Evolutionary conservation across 2,113 vertebrate genomes (phyloP).

Genomic region (Anhinga rufa): DNA sequence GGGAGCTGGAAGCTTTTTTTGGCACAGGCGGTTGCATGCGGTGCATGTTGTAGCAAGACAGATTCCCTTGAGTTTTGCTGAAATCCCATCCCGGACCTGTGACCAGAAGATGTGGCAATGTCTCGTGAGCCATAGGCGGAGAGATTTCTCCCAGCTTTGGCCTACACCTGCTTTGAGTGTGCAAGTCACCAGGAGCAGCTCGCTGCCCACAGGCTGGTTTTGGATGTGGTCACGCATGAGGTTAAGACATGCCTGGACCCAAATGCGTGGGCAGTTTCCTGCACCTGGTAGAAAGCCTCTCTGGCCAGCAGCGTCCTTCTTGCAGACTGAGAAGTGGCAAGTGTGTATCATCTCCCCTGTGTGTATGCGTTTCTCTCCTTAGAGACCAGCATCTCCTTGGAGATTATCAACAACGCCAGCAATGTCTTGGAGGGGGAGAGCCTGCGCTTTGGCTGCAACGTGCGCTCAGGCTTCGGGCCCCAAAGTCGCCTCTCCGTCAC

Average conservation of each 20-base stretch:
- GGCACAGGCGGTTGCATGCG: neutral
- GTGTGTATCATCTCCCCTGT: slow-evolving; percentile 47
- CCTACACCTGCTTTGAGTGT: slow-evolving; percentile 8
- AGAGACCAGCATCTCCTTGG: slow-evolving; percentile 93
- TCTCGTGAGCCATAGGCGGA: neutral
- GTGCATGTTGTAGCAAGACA: neutral
- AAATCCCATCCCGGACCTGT: neutral
- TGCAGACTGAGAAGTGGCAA: neutral
- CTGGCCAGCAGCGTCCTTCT: slow-evolving; percentile 3
- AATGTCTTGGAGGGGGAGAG: slow-evolving; percentile 86
- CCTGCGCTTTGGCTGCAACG: slow-evolving; percentile 83
- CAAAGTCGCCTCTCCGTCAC: slow-evolving; percentile 81
- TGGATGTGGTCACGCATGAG: slow-evolving; percentile 33
- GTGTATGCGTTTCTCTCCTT: slow-evolving; percentile 55
- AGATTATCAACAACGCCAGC: slow-evolving; percentile 84
- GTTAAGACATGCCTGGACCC: slow-evolving; percentile 35
- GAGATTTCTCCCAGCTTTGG: slow-evolving; percentile 26
- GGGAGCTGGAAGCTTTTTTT: neutral
- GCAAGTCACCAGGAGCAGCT: slow-evolving; percentile 55
- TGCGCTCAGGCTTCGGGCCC: slow-evolving; percentile 69
- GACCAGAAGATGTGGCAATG: slow-evolving; percentile 23
- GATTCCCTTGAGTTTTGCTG: slow-evolving; percentile 15
- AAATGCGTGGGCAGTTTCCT: slow-evolving; percentile 36
- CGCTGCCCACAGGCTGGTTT: slow-evolving; percentile 34
- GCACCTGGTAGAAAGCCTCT: slow-evolving; percentile 43